A percentile compares a stretch with the other conserved stretches of the same genome.
Conservation (phyloP, 2,797 vertebrate genomes). For the Nannoperca obscura region DNA sequence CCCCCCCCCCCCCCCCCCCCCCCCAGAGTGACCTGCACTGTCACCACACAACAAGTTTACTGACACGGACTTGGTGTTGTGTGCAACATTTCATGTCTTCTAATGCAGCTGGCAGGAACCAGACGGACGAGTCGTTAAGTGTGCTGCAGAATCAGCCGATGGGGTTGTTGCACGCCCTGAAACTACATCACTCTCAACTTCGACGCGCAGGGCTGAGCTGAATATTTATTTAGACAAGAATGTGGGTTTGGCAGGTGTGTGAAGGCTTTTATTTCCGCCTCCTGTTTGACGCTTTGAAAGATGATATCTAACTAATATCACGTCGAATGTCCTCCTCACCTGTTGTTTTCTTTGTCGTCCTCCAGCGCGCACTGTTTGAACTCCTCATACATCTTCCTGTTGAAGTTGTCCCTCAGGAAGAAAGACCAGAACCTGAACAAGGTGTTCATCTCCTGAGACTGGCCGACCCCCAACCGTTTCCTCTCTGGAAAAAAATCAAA, state of each 20-base stretch:
- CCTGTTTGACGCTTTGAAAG: no score
- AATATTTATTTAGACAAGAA: constrained; percentile 29
- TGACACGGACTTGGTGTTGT: neutral
- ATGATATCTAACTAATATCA: no score
- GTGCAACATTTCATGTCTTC: neutral
- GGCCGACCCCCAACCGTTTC: constrained; percentile 93
- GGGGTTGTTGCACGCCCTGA: constrained; percentile 17
- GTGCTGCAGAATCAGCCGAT: constrained; percentile 18
- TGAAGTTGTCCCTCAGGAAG: constrained; percentile 97
- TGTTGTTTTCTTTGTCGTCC: constrained; percentile 95
- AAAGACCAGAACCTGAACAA: constrained; percentile 99
- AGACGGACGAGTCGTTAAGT: neutral
- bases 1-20: no score
- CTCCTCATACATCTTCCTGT: constrained; percentile 98
- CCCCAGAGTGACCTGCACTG: constrained; percentile 6
- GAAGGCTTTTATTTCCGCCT: neutral
- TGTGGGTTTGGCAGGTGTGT: constrained; percentile 54
- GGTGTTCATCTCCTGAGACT: constrained; percentile 98
- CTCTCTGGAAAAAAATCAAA: constrained; percentile 85
- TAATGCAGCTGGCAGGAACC: constrained; percentile 1
- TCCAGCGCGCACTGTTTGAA: constrained; percentile 92
- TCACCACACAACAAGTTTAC: neutral
- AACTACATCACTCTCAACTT: neutral
- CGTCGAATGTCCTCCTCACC: constrained; percentile 67
- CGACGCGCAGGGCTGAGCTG: neutral